Conservation (phyloP, 1,140 invertebrate species). For the Dufourea novaeangliae region DNA sequence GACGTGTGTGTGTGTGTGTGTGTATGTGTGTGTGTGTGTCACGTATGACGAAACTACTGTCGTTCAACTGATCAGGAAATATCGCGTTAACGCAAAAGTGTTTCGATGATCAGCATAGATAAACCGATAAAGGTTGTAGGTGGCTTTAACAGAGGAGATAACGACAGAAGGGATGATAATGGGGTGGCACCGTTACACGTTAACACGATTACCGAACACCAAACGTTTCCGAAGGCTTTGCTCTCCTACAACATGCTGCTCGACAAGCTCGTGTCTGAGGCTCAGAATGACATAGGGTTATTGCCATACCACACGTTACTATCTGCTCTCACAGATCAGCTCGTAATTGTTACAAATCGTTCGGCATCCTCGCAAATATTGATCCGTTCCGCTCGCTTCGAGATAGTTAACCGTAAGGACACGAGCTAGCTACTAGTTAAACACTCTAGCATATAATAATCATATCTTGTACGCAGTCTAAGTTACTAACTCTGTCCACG, state of each 20-base stretch:
- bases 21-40: neutral
- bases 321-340: conserved; percentile 55
- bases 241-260: conserved; percentile 54
- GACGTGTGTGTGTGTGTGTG: neutral
- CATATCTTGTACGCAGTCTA: too few species aligned
- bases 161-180: conserved; percentile 36
- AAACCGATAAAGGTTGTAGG: neutral
- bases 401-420: conserved; percentile 28
- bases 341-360: conserved; percentile 72
- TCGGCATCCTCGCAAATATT: conserved; percentile 56
- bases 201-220: conserved; percentile 68
- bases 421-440: neutral
- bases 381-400: conserved; percentile 39
- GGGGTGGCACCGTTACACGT: conserved; percentile 66
- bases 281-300: conserved; percentile 69
- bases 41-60: neutral
- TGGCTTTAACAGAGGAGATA: conserved; percentile 49
- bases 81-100: conserved; percentile 26
- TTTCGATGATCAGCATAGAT: neutral
- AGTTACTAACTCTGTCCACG: too few species aligned
- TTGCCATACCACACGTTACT: conserved; percentile 56
- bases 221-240: conserved; percentile 62
- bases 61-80: conserved; percentile 41
- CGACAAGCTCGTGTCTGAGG: conserved; percentile 52
- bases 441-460: too few species aligned